A percentile compares a stretch with the other conserved stretches of the same genome.
These are phyloP conservation scores for Sminthopsis crassicaudata DNA, from an alignment of 2,113 vertebrate genomes.

Conservation along the genomic window DNA sequence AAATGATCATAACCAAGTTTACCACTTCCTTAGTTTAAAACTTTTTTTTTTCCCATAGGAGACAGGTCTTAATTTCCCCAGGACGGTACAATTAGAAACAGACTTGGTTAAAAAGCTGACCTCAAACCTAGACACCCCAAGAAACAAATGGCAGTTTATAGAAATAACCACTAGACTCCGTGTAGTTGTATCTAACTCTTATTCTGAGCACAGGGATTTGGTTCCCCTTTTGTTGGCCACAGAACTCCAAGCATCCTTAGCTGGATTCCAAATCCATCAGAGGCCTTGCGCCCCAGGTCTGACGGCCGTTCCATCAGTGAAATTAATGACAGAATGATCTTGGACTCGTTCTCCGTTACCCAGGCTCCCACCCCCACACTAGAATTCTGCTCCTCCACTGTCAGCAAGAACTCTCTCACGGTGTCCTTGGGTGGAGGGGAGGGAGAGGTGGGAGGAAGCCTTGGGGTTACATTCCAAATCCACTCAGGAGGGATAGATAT, in stretches of 20 bases:
- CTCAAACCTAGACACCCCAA: background rate
- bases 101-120: background rate
- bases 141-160: background rate
- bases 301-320: background rate
- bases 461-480: background rate
- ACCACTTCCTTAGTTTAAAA: background rate
- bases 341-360: background rate
- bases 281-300: background rate
- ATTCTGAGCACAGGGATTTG: background rate
- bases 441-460: background rate
- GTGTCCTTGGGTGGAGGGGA: background rate
- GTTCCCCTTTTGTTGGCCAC: background rate
- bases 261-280: background rate
- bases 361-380: background rate
- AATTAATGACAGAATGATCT: background rate
- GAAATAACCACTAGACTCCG: background rate
- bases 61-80: background rate
- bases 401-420: background rate
- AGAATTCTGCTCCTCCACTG: background rate
- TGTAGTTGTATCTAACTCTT: background rate
- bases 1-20: background rate
- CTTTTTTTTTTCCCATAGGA: background rate
- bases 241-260: background rate
- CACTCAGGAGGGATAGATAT: background rate
- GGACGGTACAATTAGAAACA: background rate